A percentile compares a stretch with the other conserved stretches of the same genome.
These are phyloP conservation scores for Ellobium chinense DNA, from an alignment of 2,888 invertebrate genomes.

Conservation along the genomic window DNA sequence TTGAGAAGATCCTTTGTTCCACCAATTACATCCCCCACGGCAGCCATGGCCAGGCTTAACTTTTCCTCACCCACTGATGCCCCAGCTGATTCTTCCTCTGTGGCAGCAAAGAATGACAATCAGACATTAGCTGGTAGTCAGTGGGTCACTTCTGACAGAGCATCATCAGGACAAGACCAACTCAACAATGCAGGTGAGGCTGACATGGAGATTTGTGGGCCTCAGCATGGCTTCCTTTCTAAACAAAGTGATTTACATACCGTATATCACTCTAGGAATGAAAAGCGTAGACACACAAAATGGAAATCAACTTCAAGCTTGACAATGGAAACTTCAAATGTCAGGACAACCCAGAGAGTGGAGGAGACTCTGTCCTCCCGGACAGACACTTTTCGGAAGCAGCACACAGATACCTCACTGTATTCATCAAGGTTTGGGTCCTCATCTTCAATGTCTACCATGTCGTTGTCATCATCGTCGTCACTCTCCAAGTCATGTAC, in stretches of 20 bases:
- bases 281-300: constrained; percentile 1
- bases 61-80: constrained; percentile 58
- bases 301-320: constrained; percentile 16
- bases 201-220: no score
- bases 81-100: not conserved
- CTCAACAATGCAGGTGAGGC: no score
- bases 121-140: not conserved
- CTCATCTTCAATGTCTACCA: constrained; percentile 25
- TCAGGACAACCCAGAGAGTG: not conserved
- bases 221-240: not conserved
- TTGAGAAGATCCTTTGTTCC: constrained; percentile 20
- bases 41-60: constrained; percentile 78
- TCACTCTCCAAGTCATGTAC: constrained; percentile 27
- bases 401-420: constrained; percentile 33
- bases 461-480: constrained; percentile 27
- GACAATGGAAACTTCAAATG: not conserved
- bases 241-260: not conserved
- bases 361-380: not conserved
- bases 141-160: not conserved
- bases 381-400: not conserved
- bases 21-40: constrained; percentile 77
- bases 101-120: not conserved
- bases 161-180: no score
- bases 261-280: not conserved
- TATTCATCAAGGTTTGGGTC: not conserved